Conservation (phyloP, 2,797 vertebrate species). For the Philypnodon macrostomus region DNA sequence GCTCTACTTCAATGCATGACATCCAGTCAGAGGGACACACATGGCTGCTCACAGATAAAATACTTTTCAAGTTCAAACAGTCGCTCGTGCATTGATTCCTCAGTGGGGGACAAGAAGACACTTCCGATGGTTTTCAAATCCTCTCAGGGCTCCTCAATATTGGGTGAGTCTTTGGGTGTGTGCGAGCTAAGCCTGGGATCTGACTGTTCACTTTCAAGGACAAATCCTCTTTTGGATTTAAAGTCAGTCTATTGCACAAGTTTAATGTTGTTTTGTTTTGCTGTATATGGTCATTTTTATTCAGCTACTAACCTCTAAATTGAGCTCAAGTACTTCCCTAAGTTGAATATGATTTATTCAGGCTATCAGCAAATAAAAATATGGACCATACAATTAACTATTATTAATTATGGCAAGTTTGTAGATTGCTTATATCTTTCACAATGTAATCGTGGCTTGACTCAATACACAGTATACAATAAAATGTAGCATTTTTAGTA, state of each 20-base stretch:
- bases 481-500: neutral
- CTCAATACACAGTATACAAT: neutral
- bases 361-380: too few relatives aligned
- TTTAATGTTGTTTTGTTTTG: neutral
- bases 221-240: slow-evolving; percentile 27
- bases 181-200: slow-evolving; percentile 36
- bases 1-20: slow-evolving; percentile 51
- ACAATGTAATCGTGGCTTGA: too few relatives aligned
- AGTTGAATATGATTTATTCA: too few relatives aligned
- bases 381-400: too few relatives aligned
- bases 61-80: slow-evolving; percentile 67
- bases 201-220: slow-evolving; percentile 19
- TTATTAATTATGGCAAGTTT: too few relatives aligned
- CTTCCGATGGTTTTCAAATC: slow-evolving; percentile 67
- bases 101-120: slow-evolving; percentile 59
- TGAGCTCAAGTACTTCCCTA: too few relatives aligned
- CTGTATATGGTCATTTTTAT: too few relatives aligned
- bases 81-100: slow-evolving; percentile 60
- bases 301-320: too few relatives aligned
- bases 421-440: too few relatives aligned
- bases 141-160: slow-evolving; percentile 50
- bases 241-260: neutral
- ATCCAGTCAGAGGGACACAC: slow-evolving; percentile 63
- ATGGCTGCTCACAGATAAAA: slow-evolving; percentile 64
- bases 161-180: too few relatives aligned